Percentiles rank a stretch among this genome's conserved stretches.
Conservation (phyloP, 1,140 invertebrate species). For the Trichomalopsis sarcophagae region DNA sequence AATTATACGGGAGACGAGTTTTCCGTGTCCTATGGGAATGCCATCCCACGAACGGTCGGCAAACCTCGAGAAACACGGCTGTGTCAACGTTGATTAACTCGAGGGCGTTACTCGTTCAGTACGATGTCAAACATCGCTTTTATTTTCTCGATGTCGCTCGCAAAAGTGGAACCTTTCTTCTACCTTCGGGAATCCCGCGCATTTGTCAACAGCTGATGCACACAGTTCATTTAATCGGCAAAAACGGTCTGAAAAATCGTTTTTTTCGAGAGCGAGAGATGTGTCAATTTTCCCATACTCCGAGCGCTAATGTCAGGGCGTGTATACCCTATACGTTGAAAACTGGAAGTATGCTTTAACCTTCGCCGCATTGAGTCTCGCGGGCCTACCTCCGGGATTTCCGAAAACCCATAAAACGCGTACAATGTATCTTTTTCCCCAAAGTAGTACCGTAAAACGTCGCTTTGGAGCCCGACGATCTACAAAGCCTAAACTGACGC, state of each 20-base stretch:
- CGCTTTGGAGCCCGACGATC: background rate
- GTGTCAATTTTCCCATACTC: slow-evolving; percentile 12
- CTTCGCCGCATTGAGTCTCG: background rate
- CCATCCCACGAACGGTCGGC: background rate
- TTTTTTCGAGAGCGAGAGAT: background rate
- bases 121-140: too few relatives aligned
- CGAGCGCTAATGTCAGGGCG: background rate
- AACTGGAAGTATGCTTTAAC: slow-evolving; percentile 7
- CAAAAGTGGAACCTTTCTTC: too few relatives aligned
- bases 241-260: background rate
- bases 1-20: slow-evolving; percentile 20
- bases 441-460: slow-evolving; percentile 20
- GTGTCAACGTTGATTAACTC: too few relatives aligned
- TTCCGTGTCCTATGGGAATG: background rate
- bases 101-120: too few relatives aligned
- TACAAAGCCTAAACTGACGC: slow-evolving; percentile 20
- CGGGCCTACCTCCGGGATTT: slow-evolving; percentile 15
- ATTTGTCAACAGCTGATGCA: background rate
- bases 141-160: too few relatives aligned
- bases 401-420: slow-evolving; percentile 36
- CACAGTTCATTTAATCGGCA: background rate
- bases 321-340: background rate
- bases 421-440: slow-evolving; percentile 22
- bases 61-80: background rate
- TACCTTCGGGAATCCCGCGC: too few relatives aligned